These are phyloP conservation scores for Lathronympha strigana DNA, from an alignment of 2,888 invertebrate genomes.

Conservation along the genomic window DNA sequence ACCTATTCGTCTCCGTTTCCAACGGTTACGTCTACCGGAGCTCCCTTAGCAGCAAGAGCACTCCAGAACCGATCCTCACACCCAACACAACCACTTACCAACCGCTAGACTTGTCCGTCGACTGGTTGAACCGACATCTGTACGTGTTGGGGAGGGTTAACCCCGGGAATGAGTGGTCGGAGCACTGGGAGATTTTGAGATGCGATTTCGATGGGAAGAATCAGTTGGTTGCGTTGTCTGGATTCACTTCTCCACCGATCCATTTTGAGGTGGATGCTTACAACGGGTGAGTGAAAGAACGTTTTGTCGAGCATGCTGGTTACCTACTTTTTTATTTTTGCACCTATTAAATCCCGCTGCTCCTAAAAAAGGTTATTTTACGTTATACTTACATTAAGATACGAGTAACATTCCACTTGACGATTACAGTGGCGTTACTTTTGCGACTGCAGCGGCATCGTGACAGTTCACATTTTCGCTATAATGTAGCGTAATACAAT, in stretches of 20 bases:
- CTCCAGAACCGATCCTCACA: slow-evolving; percentile 79
- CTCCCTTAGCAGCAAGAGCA: slow-evolving; percentile 73
- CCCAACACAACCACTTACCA: slow-evolving; percentile 85
- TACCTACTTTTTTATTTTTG: too few relatives aligned
- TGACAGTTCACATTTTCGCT: too few relatives aligned
- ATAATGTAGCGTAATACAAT: too few relatives aligned
- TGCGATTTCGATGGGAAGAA: slow-evolving; percentile 90
- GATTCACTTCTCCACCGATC: slow-evolving; percentile 87
- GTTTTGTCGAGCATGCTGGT: too few relatives aligned
- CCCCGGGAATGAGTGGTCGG: slow-evolving; percentile 67
- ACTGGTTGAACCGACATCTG: slow-evolving; percentile 94
- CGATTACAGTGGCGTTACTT: too few relatives aligned
- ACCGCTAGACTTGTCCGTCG: slow-evolving; percentile 90
- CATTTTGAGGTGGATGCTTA: slow-evolving; percentile 96
- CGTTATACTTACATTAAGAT: too few relatives aligned
- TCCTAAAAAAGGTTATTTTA: too few relatives aligned
- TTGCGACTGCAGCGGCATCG: too few relatives aligned
- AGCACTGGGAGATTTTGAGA: slow-evolving; percentile 89
- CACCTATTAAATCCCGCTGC: too few relatives aligned
- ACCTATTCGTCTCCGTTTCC: slow-evolving; percentile 91
- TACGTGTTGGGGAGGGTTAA: slow-evolving; percentile 91
- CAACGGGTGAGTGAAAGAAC: slow-evolving; percentile 89
- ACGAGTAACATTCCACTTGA: too few relatives aligned
- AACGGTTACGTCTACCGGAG: slow-evolving; percentile 86
- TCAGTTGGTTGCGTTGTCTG: slow-evolving; percentile 88